Evolutionary conservation across 2,113 vertebrate genomes (phyloP).

Genomic region (Syrrhaptes paradoxus): DNA sequence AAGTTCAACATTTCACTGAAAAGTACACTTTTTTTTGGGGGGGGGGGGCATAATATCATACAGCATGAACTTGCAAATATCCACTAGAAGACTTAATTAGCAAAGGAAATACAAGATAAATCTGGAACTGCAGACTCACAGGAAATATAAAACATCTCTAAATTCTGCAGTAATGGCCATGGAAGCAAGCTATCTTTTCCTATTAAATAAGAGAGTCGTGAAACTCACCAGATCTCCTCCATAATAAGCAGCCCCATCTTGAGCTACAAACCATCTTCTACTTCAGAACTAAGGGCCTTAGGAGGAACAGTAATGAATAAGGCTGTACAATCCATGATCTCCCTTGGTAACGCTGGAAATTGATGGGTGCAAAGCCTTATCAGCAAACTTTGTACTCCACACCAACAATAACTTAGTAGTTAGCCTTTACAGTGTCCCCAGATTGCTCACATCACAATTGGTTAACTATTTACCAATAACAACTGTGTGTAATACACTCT

Average conservation of each 20-base stretch:
- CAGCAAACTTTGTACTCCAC: background rate
- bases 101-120: background rate
- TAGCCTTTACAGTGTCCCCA: background rate
- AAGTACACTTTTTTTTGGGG: background rate
- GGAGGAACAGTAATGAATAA: background rate
- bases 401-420: background rate
- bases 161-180: background rate
- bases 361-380: background rate
- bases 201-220: background rate
- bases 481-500: background rate
- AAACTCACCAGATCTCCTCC: background rate
- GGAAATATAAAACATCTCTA: background rate
- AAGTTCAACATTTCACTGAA: background rate
- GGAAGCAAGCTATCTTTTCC: background rate
- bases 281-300: background rate
- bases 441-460: background rate
- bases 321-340: background rate
- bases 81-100: background rate
- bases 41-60: background rate
- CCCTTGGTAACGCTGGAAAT: background rate
- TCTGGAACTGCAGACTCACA: background rate
- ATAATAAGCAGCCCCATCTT: background rate
- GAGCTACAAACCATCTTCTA: background rate
- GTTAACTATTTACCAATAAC: background rate
- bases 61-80: background rate